Evolutionary conservation across 2,113 vertebrate species (phyloP).

Genomic region (Anguilla japonica): DNA sequence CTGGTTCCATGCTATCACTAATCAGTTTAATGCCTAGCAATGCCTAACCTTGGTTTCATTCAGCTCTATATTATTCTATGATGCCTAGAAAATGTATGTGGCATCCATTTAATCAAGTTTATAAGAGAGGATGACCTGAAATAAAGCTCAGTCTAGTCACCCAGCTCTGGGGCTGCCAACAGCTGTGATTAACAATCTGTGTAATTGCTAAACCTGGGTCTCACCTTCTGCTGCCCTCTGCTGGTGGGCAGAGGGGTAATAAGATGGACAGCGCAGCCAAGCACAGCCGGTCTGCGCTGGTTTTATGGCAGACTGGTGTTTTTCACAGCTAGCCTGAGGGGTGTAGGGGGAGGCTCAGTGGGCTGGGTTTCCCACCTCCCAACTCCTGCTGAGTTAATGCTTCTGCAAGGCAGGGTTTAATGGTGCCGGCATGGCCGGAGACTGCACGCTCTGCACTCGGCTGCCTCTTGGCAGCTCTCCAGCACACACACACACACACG

Average conservation of each 20-base stretch:
- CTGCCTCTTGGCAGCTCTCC: slow-evolving; percentile 13
- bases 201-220: neutral
- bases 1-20: too few relatives aligned
- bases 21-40: neutral
- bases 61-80: too few relatives aligned
- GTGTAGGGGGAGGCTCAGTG: slow-evolving; percentile 1
- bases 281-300: neutral
- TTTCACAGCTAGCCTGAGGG: slow-evolving; percentile 14
- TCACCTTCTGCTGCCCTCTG: slow-evolving; percentile 14
- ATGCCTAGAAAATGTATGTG: neutral
- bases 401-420: slow-evolving; percentile 3
- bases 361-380: neutral
- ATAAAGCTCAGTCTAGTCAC: neutral
- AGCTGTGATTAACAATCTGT: slow-evolving; percentile 17
- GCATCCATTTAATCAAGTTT: neutral
- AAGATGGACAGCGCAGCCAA: too few relatives aligned
- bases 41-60: neutral
- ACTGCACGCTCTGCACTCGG: neutral
- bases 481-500: neutral
- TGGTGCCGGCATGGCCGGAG: slow-evolving; percentile 5
- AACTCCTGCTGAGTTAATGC: slow-evolving; percentile 12
- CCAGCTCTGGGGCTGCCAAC: neutral
- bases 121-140: neutral
- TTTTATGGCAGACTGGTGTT: neutral
- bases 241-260: neutral